Base-by-base conservation (phyloP, 2,113 vertebrate species). In the Otus sunia region DNA sequence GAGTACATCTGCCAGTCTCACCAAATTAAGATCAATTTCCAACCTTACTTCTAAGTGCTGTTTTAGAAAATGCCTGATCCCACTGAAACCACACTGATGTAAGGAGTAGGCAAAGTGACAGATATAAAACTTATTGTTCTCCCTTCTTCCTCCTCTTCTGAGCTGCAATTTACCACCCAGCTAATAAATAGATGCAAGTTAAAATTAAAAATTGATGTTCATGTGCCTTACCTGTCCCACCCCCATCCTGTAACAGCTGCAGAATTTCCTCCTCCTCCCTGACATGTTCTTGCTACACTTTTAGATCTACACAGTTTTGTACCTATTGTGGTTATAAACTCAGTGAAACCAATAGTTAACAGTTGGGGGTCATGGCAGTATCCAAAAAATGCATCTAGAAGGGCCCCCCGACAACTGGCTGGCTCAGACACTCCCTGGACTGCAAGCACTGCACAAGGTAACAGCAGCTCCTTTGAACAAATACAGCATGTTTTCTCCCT, bases 121-220 rank as follows among this genome's bases (percentile, higher is more conserved):
- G 59, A 59, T 87, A 55, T 93, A 94, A 95, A 95, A 89, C 73
- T 86, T 94, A 92, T 32, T 94, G 69, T 95, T 96, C 94, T 91
- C 75, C 76, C 36, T 96, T 88, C 77, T 64, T 94, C 79, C 91
- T 94, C 73, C 74, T 73, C 73, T 88, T 94, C 77, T 49, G 47
- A 97, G 78, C 72, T 91, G 86, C 89, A 96, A 80, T 94, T 96
- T 91, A 78, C 81, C 91, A 96, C 88, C 75, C 93, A 88, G 66
- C 55, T 97, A 97, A 95, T 97, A 97, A 93, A 96, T 88, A 95
- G 90, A 94, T 90, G 78, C 2, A 22, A 94, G 82, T 80, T 94
- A 95, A 97, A 96, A 97, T 95, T 88, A 94, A 95, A 88, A 96
- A 76, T 32, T 91, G 32, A 94, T 94, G 74, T 84, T 95, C 67